phyloP scores from a whole-genome alignment of 2,113 vertebrate species.

The Antechinus flavipes region DNA sequence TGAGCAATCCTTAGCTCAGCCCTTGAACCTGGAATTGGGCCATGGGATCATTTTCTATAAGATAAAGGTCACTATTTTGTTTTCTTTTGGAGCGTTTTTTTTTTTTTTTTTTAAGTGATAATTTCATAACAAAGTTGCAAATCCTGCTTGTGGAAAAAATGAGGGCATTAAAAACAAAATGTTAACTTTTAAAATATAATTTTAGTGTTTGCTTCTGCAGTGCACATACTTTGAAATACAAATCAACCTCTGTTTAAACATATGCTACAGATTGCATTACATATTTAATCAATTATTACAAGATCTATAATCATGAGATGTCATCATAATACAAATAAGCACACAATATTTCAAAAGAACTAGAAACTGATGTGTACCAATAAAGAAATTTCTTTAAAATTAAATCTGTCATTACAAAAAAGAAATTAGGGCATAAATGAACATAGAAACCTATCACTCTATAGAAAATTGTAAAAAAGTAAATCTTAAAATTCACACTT shows the following conservation, averaged over 20 bases:
- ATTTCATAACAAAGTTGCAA: neutral
- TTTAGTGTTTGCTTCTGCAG: constrained; percentile 11
- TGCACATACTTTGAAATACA: neutral
- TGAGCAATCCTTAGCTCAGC: neutral
- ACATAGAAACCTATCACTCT: neutral
- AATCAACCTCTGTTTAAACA: neutral
- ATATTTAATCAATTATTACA: neutral
- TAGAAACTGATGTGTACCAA: neutral
- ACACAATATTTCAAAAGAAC: neutral
- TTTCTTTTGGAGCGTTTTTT: neutral
- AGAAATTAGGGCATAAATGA: neutral
- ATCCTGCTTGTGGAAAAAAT: constrained; percentile 20
- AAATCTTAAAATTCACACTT: neutral
- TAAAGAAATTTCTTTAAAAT: neutral
- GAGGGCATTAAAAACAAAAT: neutral
- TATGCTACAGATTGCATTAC: neutral
- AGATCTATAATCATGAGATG: neutral
- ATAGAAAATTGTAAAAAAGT: neutral
- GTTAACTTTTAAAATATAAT: neutral
- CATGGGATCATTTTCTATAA: neutral
- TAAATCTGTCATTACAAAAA: neutral
- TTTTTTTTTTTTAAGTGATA: neutral
- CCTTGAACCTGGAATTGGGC: neutral
- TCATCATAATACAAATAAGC: neutral
- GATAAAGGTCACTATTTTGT: constrained; percentile 9